A percentile compares a stretch with the other conserved stretches of the same genome.
These are phyloP conservation scores for Thymelicus lineola DNA, from an alignment of 2,888 invertebrate species.

Conservation along the genomic window DNA sequence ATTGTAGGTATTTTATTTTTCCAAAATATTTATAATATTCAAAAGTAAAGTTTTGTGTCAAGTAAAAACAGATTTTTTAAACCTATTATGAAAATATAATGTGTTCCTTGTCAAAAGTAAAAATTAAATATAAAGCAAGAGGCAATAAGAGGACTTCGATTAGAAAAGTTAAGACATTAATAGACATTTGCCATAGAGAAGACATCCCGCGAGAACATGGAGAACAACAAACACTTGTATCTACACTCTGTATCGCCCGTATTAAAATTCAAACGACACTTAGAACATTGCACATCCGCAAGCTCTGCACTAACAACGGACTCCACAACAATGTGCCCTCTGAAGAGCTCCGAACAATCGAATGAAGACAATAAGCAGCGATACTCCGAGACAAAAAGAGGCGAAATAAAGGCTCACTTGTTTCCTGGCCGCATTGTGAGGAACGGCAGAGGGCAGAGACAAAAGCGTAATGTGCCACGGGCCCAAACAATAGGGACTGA, in stretches of 20 bases:
- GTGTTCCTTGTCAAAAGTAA: too few species aligned
- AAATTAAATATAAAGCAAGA: too few species aligned
- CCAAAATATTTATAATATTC: too few species aligned
- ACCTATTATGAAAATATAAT: too few species aligned
- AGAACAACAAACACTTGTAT: conserved; percentile 32
- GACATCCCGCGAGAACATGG: conserved; percentile 17
- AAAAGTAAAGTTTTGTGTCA: too few species aligned
- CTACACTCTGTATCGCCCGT: conserved; percentile 56
- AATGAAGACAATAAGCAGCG: conserved; percentile 86
- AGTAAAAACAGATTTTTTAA: too few species aligned
- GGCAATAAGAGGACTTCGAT: too few species aligned
- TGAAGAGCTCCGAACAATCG: conserved; percentile 86
- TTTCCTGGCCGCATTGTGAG: conserved; percentile 86
- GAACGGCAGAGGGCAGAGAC: conserved; percentile 85
- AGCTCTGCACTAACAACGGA: conserved; percentile 81
- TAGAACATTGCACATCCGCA: conserved; percentile 81
- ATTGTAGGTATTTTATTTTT: too few species aligned
- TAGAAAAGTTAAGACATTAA: not conserved
- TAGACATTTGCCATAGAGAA: conserved; percentile 9
- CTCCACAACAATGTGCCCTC: conserved; percentile 85
- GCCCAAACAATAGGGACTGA: conserved; percentile 82
- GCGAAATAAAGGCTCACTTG: conserved; percentile 86
- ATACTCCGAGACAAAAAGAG: conserved; percentile 86
- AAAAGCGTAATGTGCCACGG: conserved; percentile 85
- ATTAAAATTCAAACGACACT: conserved; percentile 80